Conservation (phyloP, 2,113 vertebrate genomes). For the Oncorhynchus masou region DNA sequence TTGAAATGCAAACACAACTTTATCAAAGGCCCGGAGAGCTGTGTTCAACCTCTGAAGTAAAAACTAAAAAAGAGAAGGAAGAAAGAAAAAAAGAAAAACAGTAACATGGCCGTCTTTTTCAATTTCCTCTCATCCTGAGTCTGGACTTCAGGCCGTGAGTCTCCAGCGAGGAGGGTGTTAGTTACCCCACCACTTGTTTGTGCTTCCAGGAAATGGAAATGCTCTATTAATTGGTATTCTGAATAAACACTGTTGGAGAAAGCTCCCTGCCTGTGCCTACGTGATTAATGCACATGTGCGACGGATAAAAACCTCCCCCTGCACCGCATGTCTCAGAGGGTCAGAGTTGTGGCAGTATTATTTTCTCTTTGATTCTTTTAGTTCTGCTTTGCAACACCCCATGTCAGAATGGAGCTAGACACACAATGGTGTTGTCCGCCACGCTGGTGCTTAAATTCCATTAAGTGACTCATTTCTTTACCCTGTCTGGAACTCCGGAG, state of each 20-base stretch:
- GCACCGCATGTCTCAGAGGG: conserved; percentile 36
- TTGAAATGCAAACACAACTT: neutral
- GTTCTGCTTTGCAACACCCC: conserved; percentile 21
- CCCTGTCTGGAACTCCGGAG: conserved; percentile 48
- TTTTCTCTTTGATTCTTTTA: conserved; percentile 30
- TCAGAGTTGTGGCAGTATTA: conserved; percentile 35
- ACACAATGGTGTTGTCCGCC: conserved; percentile 21
- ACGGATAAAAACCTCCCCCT: conserved; percentile 38
- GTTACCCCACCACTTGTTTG: neutral
- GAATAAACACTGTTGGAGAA: neutral
- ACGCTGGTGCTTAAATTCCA: conserved; percentile 52
- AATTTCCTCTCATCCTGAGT: neutral
- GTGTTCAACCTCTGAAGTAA: conserved; percentile 1
- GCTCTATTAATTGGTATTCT: conserved; percentile 4
- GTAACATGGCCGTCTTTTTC: neutral
- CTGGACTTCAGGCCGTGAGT: neutral
- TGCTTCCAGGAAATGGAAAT: conserved; percentile 17
- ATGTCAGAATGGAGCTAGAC: conserved; percentile 50
- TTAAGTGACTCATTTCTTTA: conserved; percentile 54
- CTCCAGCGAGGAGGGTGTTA: neutral
- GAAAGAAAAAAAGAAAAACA: neutral
- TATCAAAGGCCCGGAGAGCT: neutral
- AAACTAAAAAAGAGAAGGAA: neutral
- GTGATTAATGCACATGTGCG: conserved; percentile 38
- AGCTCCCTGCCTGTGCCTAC: no score